These are phyloP conservation scores for Hipposideros armiger DNA, from an alignment of 2,113 vertebrate genomes.

Conservation along the genomic window DNA sequence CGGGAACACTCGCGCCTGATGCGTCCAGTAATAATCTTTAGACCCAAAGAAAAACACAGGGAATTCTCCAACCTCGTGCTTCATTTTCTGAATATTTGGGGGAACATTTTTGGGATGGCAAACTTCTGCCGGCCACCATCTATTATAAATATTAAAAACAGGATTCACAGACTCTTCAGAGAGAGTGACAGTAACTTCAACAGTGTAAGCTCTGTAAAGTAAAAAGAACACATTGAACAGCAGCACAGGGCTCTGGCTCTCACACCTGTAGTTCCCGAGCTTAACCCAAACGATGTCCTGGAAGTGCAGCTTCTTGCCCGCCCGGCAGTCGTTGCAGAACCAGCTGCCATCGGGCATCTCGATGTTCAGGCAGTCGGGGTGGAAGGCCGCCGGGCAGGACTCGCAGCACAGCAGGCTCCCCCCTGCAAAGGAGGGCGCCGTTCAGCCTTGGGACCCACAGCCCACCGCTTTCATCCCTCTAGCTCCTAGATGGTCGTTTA, in stretches of 20 bases:
- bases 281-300: slow-evolving; percentile 99
- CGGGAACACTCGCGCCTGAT: slow-evolving; percentile 98
- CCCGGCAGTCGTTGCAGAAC: slow-evolving; percentile 98
- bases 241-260: background rate
- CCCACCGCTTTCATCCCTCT: too few relatives aligned
- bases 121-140: slow-evolving; percentile 99
- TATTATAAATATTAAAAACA: slow-evolving; percentile 88
- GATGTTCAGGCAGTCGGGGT: slow-evolving; percentile 98
- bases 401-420: slow-evolving; percentile 98
- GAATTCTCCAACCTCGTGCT: slow-evolving; percentile 98
- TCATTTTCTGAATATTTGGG: slow-evolving; percentile 99
- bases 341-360: slow-evolving; percentile 99
- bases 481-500: too few relatives aligned
- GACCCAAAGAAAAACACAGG: slow-evolving; percentile 99
- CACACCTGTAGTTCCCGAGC: slow-evolving; percentile 97
- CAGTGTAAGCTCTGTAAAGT: slow-evolving; percentile 52
- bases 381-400: slow-evolving; percentile 98
- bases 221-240: slow-evolving; percentile 56
- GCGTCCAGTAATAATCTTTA: slow-evolving; percentile 99
- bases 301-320: slow-evolving; percentile 96
- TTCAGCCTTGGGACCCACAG: too few relatives aligned
- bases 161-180: slow-evolving; percentile 81
- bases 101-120: slow-evolving; percentile 97
- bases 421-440: slow-evolving; percentile 86
- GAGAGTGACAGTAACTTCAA: slow-evolving; percentile 47